Evolutionary conservation across 2,888 invertebrate genomes (phyloP).

Genomic region (Hirtodrosophila alboralis): DNA sequence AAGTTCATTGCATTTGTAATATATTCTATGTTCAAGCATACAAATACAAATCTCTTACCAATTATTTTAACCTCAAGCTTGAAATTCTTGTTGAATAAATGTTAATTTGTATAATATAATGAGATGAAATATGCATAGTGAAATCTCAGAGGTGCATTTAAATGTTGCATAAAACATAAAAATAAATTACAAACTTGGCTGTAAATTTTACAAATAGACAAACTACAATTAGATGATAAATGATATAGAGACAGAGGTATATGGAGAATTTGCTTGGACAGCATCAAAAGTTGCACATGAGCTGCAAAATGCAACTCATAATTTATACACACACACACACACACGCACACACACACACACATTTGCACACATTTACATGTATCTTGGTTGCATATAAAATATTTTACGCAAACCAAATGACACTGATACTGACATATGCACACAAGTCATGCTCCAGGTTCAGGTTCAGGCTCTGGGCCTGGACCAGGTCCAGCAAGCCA

Average conservation of each 20-base stretch:
- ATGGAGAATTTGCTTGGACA: constrained; percentile 34
- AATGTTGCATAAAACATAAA: no score
- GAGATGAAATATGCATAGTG: no score
- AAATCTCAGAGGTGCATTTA: no score
- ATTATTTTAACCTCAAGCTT: no score
- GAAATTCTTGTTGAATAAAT: no score
- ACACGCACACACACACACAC: not conserved
- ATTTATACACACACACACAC: not conserved
- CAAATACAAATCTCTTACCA: no score
- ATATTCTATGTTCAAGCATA: not conserved
- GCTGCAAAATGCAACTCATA: constrained; percentile 27
- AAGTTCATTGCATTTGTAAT: not conserved
- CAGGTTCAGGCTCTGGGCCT: not conserved
- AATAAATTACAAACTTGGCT: constrained; percentile 1
- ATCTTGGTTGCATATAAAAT: constrained; percentile 41
- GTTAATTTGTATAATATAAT: no score
- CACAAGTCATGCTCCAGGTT: constrained; percentile 47
- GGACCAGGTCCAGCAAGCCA: no score
- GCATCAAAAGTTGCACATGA: constrained; percentile 16
- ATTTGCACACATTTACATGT: not conserved
- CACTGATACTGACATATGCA: constrained; percentile 57
- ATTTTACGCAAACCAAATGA: constrained; percentile 47
- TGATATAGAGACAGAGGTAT: constrained; percentile 43
- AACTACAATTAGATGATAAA: constrained; percentile 10
- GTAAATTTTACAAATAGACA: constrained; percentile 8